phyloP scores from a whole-genome alignment of 2,113 vertebrate genomes.

The Geococcyx californianus region DNA sequence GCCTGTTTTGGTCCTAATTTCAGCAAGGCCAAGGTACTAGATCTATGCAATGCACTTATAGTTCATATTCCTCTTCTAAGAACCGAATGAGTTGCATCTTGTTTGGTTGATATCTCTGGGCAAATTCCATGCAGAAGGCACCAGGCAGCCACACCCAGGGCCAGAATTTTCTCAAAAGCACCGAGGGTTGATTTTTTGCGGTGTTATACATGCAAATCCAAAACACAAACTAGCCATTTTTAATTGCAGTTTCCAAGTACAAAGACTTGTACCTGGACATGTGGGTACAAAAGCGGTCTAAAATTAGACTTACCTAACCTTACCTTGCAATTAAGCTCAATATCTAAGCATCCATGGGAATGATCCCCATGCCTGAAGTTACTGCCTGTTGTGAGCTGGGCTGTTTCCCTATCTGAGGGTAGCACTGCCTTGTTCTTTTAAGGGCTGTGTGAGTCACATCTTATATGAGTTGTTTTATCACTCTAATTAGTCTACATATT shows the following conservation, averaged over 20 bases:
- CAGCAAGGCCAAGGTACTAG: not conserved
- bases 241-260: not conserved
- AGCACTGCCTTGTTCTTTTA: slow-evolving; percentile 17
- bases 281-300: not conserved
- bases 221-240: not conserved
- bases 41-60: not conserved
- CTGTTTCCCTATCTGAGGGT: slow-evolving; percentile 16
- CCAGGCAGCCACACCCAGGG: not conserved
- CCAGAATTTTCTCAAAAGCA: not conserved
- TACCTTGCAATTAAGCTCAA: not conserved
- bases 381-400: slow-evolving; percentile 11
- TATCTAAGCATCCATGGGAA: slow-evolving; percentile 38
- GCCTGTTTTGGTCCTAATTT: not conserved
- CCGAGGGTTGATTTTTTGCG: not conserved
- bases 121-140: slow-evolving; percentile 20
- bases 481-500: slow-evolving; percentile 4
- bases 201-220: not conserved
- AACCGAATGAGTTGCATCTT: slow-evolving; percentile 3
- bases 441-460: slow-evolving; percentile 18
- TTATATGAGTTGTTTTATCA: slow-evolving; percentile 14
- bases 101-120: slow-evolving; percentile 15
- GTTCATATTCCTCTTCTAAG: not conserved
- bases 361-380: slow-evolving; percentile 18
- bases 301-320: slow-evolving; percentile 44
- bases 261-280: slow-evolving; percentile 5